Percentiles rank a stretch among this genome's conserved stretches.
Evolutionary conservation across 35 echinoderm and acorn worm genomes (phyloP).

Genomic region (Chiridota heheva): DNA sequence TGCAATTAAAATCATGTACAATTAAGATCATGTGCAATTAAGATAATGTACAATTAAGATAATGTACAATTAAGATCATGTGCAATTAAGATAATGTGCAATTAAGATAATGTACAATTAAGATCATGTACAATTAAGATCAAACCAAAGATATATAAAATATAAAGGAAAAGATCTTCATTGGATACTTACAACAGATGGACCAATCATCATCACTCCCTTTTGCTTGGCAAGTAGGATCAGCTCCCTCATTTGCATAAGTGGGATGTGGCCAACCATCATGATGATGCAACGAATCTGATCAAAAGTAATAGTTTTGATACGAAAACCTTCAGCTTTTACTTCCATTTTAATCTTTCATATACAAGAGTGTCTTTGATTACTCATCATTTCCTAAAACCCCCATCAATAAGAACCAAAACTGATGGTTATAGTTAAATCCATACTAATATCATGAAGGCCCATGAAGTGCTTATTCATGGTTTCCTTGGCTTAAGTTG

Average conservation of each 20-base stretch:
- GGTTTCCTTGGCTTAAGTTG: too few species aligned
- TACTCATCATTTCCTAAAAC: too few species aligned
- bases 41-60: not conserved
- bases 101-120: not conserved
- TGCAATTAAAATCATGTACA: too few species aligned
- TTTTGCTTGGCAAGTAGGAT: conserved; percentile 55
- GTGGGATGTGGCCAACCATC: conserved; percentile 59
- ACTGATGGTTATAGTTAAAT: too few species aligned
- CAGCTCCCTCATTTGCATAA: conserved; percentile 47
- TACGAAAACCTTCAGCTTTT: too few species aligned
- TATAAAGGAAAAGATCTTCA: not conserved
- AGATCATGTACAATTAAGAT: not conserved
- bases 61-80: not conserved
- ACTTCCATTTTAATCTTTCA: too few species aligned
- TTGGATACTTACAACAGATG: conserved; percentile 38
- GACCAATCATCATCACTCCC: conserved; percentile 54
- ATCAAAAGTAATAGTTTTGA: not conserved
- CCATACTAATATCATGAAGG: too few species aligned
- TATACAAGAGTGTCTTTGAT: too few species aligned
- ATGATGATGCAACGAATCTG: conserved; percentile 55
- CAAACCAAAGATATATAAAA: not conserved
- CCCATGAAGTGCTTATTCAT: too few species aligned
- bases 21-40: too few species aligned
- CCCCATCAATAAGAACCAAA: too few species aligned
- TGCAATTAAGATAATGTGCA: not conserved